A percentile compares a stretch with the other conserved stretches of the same genome.
Conservation (phyloP, 2,797 vertebrate genomes). For the Helarctos malayanus region DNA sequence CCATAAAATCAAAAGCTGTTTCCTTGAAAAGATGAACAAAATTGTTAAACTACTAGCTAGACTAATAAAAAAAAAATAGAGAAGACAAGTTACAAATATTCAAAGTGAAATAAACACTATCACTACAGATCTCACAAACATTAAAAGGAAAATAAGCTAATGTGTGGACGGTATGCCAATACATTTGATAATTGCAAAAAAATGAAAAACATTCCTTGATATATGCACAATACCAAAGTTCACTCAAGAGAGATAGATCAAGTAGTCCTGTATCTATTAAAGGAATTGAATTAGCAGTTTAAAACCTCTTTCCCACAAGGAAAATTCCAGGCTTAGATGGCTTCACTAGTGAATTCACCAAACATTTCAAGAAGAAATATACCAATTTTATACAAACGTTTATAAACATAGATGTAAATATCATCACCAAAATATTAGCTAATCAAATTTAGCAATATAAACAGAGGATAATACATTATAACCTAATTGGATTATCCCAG, state of each 20-base stretch:
- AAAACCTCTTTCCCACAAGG: background rate
- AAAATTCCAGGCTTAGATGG: background rate
- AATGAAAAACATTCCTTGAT: background rate
- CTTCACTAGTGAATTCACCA: background rate
- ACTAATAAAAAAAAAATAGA: background rate
- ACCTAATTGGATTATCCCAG: background rate
- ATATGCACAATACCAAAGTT: background rate
- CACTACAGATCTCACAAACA: background rate
- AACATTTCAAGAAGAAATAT: slow-evolving; percentile 21
- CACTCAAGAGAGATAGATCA: background rate
- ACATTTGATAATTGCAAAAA: background rate
- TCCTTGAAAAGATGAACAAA: background rate
- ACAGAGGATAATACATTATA: background rate
- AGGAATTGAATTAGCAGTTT: background rate
- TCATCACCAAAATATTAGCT: background rate
- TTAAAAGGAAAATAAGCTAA: background rate
- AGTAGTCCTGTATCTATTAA: background rate
- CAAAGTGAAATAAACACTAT: background rate
- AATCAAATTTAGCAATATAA: background rate
- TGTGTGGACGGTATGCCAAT: background rate
- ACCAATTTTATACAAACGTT: background rate
- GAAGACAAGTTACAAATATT: background rate
- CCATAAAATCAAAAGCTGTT: background rate
- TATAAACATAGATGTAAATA: background rate
- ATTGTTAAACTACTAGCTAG: background rate